phyloP scores from a whole-genome alignment of 2,888 invertebrate genomes.

The Acleris cristana region DNA sequence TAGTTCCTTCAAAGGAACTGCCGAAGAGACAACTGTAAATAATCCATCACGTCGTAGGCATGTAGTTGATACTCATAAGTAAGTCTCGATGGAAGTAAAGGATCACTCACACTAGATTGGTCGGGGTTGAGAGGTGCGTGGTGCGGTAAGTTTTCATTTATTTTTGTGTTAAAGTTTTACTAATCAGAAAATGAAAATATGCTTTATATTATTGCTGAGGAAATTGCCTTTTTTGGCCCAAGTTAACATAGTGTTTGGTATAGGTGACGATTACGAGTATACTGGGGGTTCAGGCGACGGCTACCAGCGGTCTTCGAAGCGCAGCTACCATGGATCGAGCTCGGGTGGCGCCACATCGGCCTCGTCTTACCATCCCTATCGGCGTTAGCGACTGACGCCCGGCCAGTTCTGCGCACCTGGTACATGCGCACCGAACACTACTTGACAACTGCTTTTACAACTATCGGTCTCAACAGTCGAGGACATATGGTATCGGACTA shows the following conservation, averaged over 20 bases:
- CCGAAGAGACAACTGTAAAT: no score
- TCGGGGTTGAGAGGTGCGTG: constrained; percentile 71
- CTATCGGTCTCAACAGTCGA: neutral
- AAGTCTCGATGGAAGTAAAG: constrained; percentile 13
- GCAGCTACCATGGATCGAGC: constrained; percentile 70
- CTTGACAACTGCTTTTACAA: constrained; percentile 28
- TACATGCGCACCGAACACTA: constrained; percentile 2
- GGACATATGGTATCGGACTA: no score
- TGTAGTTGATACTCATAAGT: constrained; percentile 20
- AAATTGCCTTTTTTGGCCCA: neutral
- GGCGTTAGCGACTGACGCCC: constrained; percentile 66
- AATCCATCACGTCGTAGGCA: constrained; percentile 1
- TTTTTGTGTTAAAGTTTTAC: constrained; percentile 36
- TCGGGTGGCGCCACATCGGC: constrained; percentile 63
- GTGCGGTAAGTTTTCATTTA: constrained; percentile 74
- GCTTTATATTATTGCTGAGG: constrained; percentile 14
- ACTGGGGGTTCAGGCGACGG: constrained; percentile 80
- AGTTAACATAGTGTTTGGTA: constrained; percentile 36
- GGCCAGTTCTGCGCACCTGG: constrained; percentile 6
- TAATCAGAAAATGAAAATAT: constrained; percentile 1
- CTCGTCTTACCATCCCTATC: constrained; percentile 80
- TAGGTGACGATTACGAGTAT: constrained; percentile 80
- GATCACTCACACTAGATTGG: constrained; percentile 6
- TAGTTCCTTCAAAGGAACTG: no score
- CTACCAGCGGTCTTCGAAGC: constrained; percentile 75